These are phyloP conservation scores for Carcinoscorpius rotundicauda DNA, from an alignment of 1,140 invertebrate species.

Conservation along the genomic window DNA sequence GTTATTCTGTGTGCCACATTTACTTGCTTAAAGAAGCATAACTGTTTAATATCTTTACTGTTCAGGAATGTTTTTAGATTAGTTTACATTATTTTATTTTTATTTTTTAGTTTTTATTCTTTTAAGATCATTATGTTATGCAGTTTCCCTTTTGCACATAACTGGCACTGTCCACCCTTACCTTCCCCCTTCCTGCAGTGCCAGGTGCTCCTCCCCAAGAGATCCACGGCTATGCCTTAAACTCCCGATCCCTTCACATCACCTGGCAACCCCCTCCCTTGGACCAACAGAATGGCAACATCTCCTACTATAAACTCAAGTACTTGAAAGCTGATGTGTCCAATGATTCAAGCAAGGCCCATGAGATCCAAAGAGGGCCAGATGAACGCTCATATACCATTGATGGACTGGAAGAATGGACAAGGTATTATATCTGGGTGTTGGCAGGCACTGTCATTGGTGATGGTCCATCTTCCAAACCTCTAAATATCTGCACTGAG, in stretches of 20 bases:
- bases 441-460: conserved; percentile 85
- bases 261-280: conserved; percentile 78
- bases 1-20: too few species aligned
- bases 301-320: conserved; percentile 84
- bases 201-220: conserved; percentile 90
- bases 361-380: conserved; percentile 46
- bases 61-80: too few species aligned
- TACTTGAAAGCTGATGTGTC: conserved; percentile 36
- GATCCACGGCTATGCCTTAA: conserved; percentile 70
- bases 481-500: conserved; percentile 80
- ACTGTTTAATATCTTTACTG: too few species aligned
- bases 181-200: conserved; percentile 44
- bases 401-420: conserved; percentile 85
- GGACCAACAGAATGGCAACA: conserved; percentile 75
- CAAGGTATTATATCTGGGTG: conserved; percentile 89
- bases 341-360: conserved; percentile 52
- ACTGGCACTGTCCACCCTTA: neutral
- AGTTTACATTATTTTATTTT: too few species aligned
- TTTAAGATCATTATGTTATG: too few species aligned
- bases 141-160: too few species aligned
- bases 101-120: too few species aligned
- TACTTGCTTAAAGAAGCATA: too few species aligned
- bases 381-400: conserved; percentile 55
- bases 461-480: conserved; percentile 66
- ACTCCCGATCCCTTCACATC: conserved; percentile 75